Evolutionary conservation across 2,888 invertebrate species (phyloP).

Genomic region (Alviniconcha strummeri): DNA sequence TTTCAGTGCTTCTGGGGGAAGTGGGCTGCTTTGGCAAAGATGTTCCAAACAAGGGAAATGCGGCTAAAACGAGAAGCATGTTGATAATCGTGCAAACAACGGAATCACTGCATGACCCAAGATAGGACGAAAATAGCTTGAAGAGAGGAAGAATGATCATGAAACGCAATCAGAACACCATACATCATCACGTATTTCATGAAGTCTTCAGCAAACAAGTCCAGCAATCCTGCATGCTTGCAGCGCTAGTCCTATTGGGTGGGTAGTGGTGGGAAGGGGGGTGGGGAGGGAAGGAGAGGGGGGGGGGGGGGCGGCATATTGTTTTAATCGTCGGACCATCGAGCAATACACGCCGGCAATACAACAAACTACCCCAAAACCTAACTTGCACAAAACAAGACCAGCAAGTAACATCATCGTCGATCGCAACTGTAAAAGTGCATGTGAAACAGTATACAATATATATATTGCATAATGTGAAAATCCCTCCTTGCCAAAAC

Average conservation of each 20-base stretch:
- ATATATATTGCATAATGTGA: no score
- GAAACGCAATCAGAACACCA: not conserved
- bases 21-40: not conserved
- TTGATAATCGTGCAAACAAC: slow-evolving; percentile 10
- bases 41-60: slow-evolving; percentile 8
- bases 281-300: not conserved
- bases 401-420: no score
- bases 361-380: no score
- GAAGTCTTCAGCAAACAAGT: not conserved
- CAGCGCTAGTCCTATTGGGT: not conserved
- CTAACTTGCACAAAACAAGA: no score
- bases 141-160: not conserved
- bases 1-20: no score
- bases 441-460: no score
- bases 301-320: not conserved
- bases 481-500: no score
- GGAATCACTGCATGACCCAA: not conserved
- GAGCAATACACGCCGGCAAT: no score
- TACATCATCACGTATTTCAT: not conserved
- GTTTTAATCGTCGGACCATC: no score
- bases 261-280: no score
- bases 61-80: slow-evolving; percentile 2
- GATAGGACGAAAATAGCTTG: slow-evolving; percentile 8
- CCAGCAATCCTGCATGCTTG: not conserved
- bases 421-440: no score